A percentile compares a stretch with the other conserved stretches of the same genome.
Evolutionary conservation across 2,113 vertebrate genomes (phyloP).

Genomic region (Neofelis nebulosa): DNA sequence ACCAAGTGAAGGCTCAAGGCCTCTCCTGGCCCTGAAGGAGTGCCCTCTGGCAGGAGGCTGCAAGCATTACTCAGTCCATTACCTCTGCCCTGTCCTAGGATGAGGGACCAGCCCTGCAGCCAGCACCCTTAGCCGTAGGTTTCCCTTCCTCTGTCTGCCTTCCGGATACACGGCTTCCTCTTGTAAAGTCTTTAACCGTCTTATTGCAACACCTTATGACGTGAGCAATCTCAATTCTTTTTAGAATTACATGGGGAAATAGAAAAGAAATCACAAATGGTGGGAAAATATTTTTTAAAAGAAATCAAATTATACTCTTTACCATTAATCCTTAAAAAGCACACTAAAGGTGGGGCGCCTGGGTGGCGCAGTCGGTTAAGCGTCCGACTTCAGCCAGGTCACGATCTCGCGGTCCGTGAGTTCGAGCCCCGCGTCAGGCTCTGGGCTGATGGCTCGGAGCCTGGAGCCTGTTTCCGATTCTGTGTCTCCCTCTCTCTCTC

Average conservation of each 20-base stretch:
- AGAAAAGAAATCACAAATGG: background rate
- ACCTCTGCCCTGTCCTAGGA: no score
- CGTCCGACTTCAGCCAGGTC: no score
- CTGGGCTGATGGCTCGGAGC: no score
- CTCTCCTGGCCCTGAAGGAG: background rate
- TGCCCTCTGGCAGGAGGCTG: fast-evolving
- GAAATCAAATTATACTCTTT: background rate
- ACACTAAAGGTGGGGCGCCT: background rate
- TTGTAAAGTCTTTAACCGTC: constrained; percentile 34
- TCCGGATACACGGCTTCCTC: constrained; percentile 31
- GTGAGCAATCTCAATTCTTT: background rate
- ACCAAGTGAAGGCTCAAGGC: background rate
- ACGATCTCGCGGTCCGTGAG: no score
- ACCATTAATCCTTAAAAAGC: background rate
- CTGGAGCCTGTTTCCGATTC: no score
- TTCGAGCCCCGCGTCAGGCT: no score
- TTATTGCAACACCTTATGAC: background rate
- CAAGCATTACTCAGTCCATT: background rate
- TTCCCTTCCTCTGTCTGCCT: background rate
- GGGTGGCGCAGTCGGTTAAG: no score
- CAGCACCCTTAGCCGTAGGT: background rate
- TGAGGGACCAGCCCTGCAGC: background rate
- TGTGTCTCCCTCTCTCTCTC: no score
- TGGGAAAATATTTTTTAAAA: background rate
- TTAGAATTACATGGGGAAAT: background rate